Base-by-base conservation (phyloP, 2,888 invertebrate genomes). In the Drosophila demipolita region DNA sequence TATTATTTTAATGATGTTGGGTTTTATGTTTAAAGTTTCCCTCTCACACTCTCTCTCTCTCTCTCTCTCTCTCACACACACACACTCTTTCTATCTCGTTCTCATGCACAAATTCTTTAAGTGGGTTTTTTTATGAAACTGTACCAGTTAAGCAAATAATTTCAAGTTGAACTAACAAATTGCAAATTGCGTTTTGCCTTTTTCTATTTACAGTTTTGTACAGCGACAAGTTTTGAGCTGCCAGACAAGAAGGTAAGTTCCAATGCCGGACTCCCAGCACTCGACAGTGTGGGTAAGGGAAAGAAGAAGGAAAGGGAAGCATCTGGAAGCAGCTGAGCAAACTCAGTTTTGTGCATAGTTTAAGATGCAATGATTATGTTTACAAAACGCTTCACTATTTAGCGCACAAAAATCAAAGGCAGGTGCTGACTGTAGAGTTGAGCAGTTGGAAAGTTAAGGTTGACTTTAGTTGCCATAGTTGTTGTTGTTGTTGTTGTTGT, bases 231-330 rank as follows among this genome's bases (percentile, higher is more conserved):
- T 57, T 66, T 61, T 52, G 49, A 64, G 58, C 69, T 66, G 60
- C 69, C 38, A 60, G 55, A 78, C 48, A 59, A 64, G 61, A 71
- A 78, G 77, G 77, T 77, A 66, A 77, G 78, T 77, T 58, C 5
- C 53, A 17, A 52, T 29, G 32, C 11, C 53, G 8, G 36, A 32
- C 32, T 23, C 32, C 32, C 26, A 38, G 38, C 54, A 38, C 36
- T 53, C 23, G 23, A 23, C 23, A 23, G 1, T 23, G 1, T 23
- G 23, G 23, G 11, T 17, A 36, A 26, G 36, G 26, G 26, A n/a
- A n/a, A n/a, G 26, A 29, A 49, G 8, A 26, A 15, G 0, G 4
- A 49, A 29, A 29, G 15, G n/a, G 32, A 42, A 42, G 15, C 38
- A 26, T 11, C 8, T n/a, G n/a, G n/a, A n/a, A n/a, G 17, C 12